Evolutionary conservation across 2,113 vertebrate genomes (phyloP), one percentile per base, ranked within the genome.

Genomic region (Xenopus borealis): DNA sequence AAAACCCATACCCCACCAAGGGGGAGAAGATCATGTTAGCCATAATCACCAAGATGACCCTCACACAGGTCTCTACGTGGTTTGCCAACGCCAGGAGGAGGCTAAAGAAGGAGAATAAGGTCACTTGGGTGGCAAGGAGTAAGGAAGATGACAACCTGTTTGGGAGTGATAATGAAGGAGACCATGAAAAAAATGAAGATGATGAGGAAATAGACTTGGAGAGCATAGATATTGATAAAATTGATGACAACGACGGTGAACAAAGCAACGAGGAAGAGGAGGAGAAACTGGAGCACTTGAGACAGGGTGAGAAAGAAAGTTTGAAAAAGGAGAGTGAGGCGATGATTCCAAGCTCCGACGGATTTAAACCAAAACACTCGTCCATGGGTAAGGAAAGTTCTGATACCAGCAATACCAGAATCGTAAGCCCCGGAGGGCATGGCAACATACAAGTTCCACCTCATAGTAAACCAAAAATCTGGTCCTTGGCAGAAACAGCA

Each of bases 161-260:
- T 12, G 96, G 97, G 27, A 98, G 96, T 12, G 96, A 98, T 55
- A 96, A 93, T 0, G 97, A 98, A 79, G 95, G 95, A 40, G 95
- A 94, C 80, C 89, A 89, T 0, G 97, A 98, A 83, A 98, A 98
- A 79, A 94, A 93, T 0, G 97, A 99, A 84, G 97, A 99, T 0
- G 97, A 99, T 3, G 97, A 99, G 85, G 97, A 98, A 88, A 99
- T 99, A 1, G 97, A 99, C 76, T 79, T 99, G 86, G 97, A 99
- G 81, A 98, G 96, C 89, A 98, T 99, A 57, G 97, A 99, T 72
- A 99, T 99, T n/a, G 97, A 99, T 85, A 98, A 98, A 82, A 98
- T 98, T 0, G 97, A 98, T n/a, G 97, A 98, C 66, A 98, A 94
- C 4, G 96, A 98, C 14, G 97, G 92, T 10, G 97, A 98, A 79